Percentiles rank a stretch among this genome's conserved stretches.
phyloP scores from a whole-genome alignment of 2,888 invertebrate genomes.

The Diarsia mendica region DNA sequence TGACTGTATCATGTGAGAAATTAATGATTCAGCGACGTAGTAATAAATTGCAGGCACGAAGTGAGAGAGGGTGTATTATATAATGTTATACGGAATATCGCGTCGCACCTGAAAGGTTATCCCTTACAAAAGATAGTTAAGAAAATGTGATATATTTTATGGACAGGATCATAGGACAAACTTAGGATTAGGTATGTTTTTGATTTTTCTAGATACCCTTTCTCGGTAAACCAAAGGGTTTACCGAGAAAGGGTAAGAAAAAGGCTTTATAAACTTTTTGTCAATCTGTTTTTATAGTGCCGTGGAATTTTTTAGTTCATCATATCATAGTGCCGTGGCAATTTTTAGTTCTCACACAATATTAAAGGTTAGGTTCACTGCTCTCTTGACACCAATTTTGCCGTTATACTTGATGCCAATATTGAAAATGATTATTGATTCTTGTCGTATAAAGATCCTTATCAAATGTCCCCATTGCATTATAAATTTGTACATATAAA shows the following conservation, averaged over 20 bases:
- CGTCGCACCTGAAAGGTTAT: slow-evolving; percentile 47
- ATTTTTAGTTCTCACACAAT: not conserved
- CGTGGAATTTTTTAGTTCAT: not conserved
- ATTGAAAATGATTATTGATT: not conserved
- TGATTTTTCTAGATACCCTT: not conserved
- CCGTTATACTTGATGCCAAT: not conserved
- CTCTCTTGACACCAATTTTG: not conserved
- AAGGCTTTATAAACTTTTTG: not conserved
- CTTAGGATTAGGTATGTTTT: not conserved
- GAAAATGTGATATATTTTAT: slow-evolving; percentile 26
- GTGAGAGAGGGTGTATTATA: slow-evolving; percentile 31
- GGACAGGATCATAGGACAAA: not conserved
- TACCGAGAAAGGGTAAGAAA: too few relatives aligned
- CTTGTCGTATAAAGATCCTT: not conserved
- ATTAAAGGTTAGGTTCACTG: not conserved
- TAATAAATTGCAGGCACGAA: slow-evolving; percentile 46
- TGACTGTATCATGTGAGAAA: slow-evolving; percentile 35
- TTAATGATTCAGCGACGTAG: slow-evolving; percentile 47
- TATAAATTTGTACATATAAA: too few relatives aligned
- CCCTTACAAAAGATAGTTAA: slow-evolving; percentile 26
- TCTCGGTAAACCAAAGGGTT: too few relatives aligned
- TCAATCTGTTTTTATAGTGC: not conserved
- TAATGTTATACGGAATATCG: slow-evolving; percentile 39
- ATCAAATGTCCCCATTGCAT: not conserved
- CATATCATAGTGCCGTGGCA: not conserved